Evolutionary conservation across 2,888 invertebrate genomes (phyloP).

Genomic region (Drosophila prostipennis): DNA sequence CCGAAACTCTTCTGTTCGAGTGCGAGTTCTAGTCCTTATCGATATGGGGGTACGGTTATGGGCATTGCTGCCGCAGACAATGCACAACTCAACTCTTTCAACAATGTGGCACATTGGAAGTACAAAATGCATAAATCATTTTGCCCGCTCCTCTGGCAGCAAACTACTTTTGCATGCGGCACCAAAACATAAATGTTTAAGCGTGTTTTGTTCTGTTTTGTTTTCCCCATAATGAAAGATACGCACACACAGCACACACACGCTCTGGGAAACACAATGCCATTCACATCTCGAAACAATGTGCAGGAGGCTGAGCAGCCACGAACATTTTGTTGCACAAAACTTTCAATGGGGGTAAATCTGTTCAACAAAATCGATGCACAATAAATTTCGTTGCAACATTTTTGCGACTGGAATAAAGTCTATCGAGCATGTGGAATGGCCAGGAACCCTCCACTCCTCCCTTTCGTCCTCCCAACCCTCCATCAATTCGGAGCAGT

Average conservation of each 20-base stretch:
- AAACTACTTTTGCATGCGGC: constrained; percentile 47
- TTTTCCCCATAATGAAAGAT: constrained; percentile 42
- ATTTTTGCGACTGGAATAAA: constrained; percentile 48
- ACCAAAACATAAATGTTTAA: constrained; percentile 61
- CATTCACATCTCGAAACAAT: constrained; percentile 48
- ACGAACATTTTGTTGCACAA: constrained; percentile 44
- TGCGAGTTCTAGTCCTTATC: constrained; percentile 8
- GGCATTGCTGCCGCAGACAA: constrained; percentile 23
- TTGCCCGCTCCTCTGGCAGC: constrained; percentile 29
- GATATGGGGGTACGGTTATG: constrained; percentile 10
- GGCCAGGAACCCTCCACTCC: constrained; percentile 7
- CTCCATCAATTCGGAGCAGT: constrained; percentile 17
- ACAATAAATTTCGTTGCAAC: constrained; percentile 56
- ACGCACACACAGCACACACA: constrained; percentile 21
- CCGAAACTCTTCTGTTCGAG: constrained; percentile 7
- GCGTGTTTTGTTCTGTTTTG: constrained; percentile 43
- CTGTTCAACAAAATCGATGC: constrained; percentile 59
- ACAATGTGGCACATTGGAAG: constrained; percentile 66
- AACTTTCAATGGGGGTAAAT: constrained; percentile 47
- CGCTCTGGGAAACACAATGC: constrained; percentile 16
- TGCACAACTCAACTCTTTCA: constrained; percentile 48
- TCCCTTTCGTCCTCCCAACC: background rate
- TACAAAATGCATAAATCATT: constrained; percentile 71
- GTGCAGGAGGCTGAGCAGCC: constrained; percentile 37
- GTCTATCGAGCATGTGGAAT: constrained; percentile 43